These are phyloP conservation scores for Crenichthys baileyi DNA, from an alignment of 2,797 vertebrate genomes.

Conservation along the genomic window DNA sequence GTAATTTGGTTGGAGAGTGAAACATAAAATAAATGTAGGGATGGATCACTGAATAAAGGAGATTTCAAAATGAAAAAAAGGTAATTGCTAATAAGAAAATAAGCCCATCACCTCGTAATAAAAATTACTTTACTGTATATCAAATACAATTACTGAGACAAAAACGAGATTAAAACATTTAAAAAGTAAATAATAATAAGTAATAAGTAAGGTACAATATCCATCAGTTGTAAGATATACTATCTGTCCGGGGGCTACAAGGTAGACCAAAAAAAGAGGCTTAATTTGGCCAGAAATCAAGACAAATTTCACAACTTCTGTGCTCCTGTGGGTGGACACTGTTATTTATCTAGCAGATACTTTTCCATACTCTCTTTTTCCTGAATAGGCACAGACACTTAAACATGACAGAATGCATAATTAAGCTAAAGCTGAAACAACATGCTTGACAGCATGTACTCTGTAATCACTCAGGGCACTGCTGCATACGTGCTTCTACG, in stretches of 20 bases:
- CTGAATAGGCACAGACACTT: conserved; percentile 41
- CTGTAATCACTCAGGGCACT: conserved; percentile 36
- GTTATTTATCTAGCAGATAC: conserved; percentile 26
- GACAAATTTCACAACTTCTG: conserved; percentile 7
- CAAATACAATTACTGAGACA: not conserved
- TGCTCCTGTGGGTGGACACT: conserved; percentile 19
- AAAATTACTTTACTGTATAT: not conserved
- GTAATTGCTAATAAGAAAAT: not conserved
- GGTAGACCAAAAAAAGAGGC: conserved; percentile 7
- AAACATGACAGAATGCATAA: conserved; percentile 54
- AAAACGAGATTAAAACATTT: not conserved
- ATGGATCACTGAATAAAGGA: not conserved
- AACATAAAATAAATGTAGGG: not conserved
- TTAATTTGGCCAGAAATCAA: conserved; percentile 18
- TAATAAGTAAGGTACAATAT: not conserved
- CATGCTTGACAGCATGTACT: conserved; percentile 45
- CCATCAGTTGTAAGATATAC: not conserved
- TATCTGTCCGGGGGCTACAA: not conserved
- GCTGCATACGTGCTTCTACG: conserved; percentile 29
- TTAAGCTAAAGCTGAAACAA: conserved; percentile 34
- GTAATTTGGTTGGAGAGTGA: not conserved
- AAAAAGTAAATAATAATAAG: not conserved
- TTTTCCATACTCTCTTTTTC: conserved; percentile 38
- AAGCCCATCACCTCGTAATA: not conserved
- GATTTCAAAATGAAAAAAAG: not conserved